Conservation (phyloP, 2,113 vertebrate genomes). For the Cyrtonyx montezumae region DNA sequence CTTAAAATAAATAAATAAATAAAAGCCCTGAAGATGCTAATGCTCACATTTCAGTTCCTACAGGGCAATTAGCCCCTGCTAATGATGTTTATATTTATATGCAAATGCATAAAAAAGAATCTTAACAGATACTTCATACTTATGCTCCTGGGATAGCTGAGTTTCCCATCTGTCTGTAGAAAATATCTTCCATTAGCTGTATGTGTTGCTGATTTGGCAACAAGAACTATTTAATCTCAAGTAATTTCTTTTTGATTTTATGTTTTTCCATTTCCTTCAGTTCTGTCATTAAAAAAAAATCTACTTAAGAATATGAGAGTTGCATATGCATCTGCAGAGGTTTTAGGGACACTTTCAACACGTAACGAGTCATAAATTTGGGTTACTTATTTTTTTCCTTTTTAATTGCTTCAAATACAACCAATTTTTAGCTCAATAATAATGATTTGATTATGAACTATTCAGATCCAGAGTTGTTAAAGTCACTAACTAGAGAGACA, state of each 20-base stretch:
- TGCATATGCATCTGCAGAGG: not conserved
- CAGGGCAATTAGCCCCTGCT: slow-evolving; percentile 79
- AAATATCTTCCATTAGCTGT: slow-evolving; percentile 75
- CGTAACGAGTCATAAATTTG: accelerated
- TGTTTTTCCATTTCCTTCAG: slow-evolving; percentile 57
- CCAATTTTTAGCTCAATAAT: not conserved
- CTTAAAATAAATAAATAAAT: slow-evolving; percentile 50
- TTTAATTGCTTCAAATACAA: not conserved
- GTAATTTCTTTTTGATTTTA: slow-evolving; percentile 72
- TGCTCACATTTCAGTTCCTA: slow-evolving; percentile 73
- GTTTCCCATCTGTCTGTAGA: slow-evolving; percentile 78
- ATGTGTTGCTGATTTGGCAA: slow-evolving; percentile 71
- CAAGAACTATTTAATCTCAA: slow-evolving; percentile 73
- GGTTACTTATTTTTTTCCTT: not conserved
- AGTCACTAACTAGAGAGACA: not conserved
- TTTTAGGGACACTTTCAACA: slow-evolving; percentile 2
- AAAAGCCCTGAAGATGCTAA: slow-evolving; percentile 72
- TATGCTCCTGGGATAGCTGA: slow-evolving; percentile 71
- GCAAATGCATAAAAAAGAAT: slow-evolving; percentile 78
- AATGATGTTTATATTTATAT: slow-evolving; percentile 85
- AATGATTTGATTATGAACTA: not conserved
- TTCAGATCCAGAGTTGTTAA: not conserved
- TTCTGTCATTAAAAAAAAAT: slow-evolving; percentile 61
- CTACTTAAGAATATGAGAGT: not conserved
- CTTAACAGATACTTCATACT: slow-evolving; percentile 78